A percentile compares a stretch with the other conserved stretches of the same genome.
Evolutionary conservation across 2,113 vertebrate genomes (phyloP).

Genomic region (Monopterus albus): DNA sequence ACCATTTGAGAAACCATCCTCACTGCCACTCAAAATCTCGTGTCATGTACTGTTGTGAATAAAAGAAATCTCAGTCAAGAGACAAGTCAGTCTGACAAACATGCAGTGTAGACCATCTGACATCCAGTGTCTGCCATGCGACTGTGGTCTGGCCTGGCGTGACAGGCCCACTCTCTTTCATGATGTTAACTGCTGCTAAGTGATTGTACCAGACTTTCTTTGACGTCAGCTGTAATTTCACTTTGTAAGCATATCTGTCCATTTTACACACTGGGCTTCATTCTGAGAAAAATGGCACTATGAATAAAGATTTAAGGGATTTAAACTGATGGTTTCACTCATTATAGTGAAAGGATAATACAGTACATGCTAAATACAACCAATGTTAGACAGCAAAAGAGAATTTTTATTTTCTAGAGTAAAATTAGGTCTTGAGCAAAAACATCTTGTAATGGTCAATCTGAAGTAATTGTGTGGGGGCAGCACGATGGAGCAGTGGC

Average conservation of each 20-base stretch:
- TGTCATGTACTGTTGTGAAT: constrained; percentile 14
- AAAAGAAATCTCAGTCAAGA: constrained; percentile 19
- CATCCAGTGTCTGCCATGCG: constrained; percentile 60
- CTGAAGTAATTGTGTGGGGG: constrained; percentile 32
- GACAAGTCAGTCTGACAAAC: constrained; percentile 47
- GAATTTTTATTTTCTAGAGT: constrained; percentile 19
- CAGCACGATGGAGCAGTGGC: no score
- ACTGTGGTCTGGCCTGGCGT: constrained; percentile 62
- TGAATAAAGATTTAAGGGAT: constrained; percentile 29
- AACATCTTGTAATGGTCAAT: constrained; percentile 40
- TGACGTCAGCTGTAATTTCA: constrained; percentile 69
- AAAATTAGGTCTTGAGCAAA: constrained; percentile 19
- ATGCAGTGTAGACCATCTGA: constrained; percentile 48
- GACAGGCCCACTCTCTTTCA: constrained; percentile 41
- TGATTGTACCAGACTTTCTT: constrained; percentile 51
- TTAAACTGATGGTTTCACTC: constrained; percentile 52
- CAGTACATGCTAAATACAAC: constrained; percentile 3
- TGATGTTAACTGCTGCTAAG: constrained; percentile 63
- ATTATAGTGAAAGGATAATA: constrained; percentile 3
- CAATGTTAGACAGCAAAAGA: constrained; percentile 17
- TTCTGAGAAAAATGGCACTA: constrained; percentile 26
- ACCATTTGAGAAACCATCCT: constrained; percentile 11
- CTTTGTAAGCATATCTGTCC: constrained; percentile 63
- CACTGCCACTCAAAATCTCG: constrained; percentile 24
- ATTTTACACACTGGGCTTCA: constrained; percentile 57